These are phyloP conservation scores for Rhizoglyphus robini DNA, from an alignment of 1,140 invertebrate species.

Conservation along the genomic window DNA sequence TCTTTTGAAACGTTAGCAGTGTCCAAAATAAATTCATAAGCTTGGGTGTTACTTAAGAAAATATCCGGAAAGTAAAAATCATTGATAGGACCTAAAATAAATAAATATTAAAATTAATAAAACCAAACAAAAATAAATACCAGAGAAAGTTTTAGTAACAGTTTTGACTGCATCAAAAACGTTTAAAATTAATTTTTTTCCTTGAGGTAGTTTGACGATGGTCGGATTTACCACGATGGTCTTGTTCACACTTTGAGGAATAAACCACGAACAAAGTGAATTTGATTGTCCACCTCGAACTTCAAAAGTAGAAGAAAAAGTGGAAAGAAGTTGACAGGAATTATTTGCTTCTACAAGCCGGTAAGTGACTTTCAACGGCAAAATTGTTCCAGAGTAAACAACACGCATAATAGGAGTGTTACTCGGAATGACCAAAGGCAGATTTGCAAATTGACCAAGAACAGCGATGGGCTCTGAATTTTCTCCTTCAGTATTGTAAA, in stretches of 20 bases:
- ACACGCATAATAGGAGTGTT: background rate
- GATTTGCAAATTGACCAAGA: background rate
- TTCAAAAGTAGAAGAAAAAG: background rate
- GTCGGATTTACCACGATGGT: background rate
- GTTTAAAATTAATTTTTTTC: background rate
- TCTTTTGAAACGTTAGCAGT: background rate
- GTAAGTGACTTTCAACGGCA: background rate
- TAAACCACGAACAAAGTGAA: conserved; percentile 7
- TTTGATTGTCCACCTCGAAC: background rate
- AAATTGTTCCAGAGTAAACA: background rate
- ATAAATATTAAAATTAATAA: background rate
- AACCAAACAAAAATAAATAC: no score
- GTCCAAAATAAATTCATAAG: background rate
- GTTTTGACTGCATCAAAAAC: background rate
- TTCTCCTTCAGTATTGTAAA: background rate
- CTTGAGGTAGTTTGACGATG: background rate
- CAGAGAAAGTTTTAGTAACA: background rate
- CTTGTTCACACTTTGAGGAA: background rate
- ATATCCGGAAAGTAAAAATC: background rate
- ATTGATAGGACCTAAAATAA: background rate
- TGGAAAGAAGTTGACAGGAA: background rate
- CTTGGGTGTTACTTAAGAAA: background rate
- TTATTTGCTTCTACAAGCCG: background rate
- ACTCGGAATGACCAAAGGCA: background rate
- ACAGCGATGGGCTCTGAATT: background rate